Conservation (phyloP, 2,888 invertebrate genomes). For the Deilephila elpenor region DNA sequence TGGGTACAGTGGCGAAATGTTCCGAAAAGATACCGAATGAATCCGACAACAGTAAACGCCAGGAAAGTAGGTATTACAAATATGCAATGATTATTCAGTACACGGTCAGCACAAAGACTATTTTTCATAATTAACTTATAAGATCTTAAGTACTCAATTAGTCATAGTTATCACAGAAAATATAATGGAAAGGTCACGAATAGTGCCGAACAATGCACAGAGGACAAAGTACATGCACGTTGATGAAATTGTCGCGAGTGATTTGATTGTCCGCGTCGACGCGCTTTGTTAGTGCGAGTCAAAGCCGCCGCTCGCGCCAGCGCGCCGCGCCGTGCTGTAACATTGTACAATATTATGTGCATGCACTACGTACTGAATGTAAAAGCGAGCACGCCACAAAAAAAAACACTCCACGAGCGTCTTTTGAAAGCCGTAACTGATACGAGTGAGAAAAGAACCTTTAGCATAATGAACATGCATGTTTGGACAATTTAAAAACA, state of each 20-base stretch:
- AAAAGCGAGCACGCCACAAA: constrained; percentile 33
- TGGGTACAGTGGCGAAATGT: constrained; percentile 2
- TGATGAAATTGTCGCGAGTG: constrained; percentile 67
- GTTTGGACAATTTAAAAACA: constrained; percentile 5
- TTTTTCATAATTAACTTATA: constrained; percentile 4
- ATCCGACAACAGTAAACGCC: not conserved
- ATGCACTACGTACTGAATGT: constrained; percentile 31
- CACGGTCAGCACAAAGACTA: not conserved
- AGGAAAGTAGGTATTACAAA: not conserved
- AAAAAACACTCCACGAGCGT: constrained; percentile 35
- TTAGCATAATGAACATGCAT: constrained; percentile 29
- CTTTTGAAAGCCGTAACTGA: constrained; percentile 37
- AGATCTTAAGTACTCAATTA: constrained; percentile 8
- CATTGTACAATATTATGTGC: constrained; percentile 18
- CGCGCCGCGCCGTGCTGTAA: constrained; percentile 7
- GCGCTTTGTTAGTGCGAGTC: constrained; percentile 67
- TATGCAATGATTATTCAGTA: not conserved
- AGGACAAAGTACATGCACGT: constrained; percentile 10
- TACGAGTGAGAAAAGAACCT: constrained; percentile 33
- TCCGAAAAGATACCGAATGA: not conserved
- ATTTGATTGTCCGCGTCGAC: constrained; percentile 72
- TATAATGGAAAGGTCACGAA: constrained; percentile 23
- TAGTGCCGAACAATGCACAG: constrained; percentile 8
- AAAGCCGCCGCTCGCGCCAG: constrained; percentile 17
- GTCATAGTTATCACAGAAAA: constrained; percentile 10